Percentiles rank a stretch among this genome's conserved stretches.
Evolutionary conservation across 2,797 vertebrate species (phyloP).

Genomic region (Pantherophis alleghaniensis): DNA sequence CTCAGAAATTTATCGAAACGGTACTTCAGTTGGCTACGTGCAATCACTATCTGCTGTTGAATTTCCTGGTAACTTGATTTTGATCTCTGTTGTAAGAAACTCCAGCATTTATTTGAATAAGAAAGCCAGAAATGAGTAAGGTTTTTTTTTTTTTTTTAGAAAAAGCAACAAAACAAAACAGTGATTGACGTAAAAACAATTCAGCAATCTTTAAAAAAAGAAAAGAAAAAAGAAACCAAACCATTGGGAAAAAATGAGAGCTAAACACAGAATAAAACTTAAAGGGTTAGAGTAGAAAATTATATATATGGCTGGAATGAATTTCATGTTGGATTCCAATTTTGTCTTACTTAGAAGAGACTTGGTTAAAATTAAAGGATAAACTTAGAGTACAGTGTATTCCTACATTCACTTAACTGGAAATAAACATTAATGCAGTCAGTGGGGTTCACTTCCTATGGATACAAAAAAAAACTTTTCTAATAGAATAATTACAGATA

Average conservation of each 20-base stretch:
- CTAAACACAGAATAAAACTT: not conserved
- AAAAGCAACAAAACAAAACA: not conserved
- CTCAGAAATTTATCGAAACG: not conserved
- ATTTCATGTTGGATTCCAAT: not conserved
- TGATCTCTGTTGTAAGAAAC: not conserved
- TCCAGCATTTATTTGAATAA: not conserved
- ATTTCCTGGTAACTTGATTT: not conserved
- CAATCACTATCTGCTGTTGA: not conserved
- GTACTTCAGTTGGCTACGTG: not conserved
- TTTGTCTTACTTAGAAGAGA: too few species aligned
- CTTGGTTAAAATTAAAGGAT: not conserved
- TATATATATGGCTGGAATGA: not conserved
- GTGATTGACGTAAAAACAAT: not conserved
- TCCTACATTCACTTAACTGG: not conserved
- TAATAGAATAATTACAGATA: not conserved
- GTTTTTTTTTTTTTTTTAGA: not conserved
- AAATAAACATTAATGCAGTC: not conserved
- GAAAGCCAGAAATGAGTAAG: not conserved
- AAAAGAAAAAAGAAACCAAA: not conserved
- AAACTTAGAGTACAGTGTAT: not conserved
- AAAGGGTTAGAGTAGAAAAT: not conserved
- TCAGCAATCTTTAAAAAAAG: not conserved
- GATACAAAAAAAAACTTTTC: not conserved
- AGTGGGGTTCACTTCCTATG: not conserved
- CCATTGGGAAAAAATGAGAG: not conserved